A percentile compares a stretch with the other conserved stretches of the same genome.
These are phyloP conservation scores for Shargacucullia verbasci DNA, from an alignment of 2,888 invertebrate genomes.

Conservation along the genomic window DNA sequence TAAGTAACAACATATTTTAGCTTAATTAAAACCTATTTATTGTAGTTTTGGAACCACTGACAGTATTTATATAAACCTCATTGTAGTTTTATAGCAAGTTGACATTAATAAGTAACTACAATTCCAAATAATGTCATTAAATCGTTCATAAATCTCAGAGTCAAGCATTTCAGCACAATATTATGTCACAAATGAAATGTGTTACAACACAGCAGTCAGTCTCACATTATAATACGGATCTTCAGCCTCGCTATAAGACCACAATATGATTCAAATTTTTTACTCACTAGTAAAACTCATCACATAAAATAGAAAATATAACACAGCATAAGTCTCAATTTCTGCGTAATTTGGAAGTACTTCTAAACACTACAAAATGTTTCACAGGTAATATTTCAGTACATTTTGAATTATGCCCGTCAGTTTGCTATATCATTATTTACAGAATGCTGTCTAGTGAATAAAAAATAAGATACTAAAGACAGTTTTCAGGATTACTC, in stretches of 20 bases:
- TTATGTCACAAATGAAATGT: conserved; percentile 26
- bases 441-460: conserved; percentile 63
- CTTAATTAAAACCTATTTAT: conserved; percentile 55
- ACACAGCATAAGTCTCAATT: conserved; percentile 7
- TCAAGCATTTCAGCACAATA: conserved; percentile 16
- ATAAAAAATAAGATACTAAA: conserved; percentile 67
- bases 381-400: conserved; percentile 1
- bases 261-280: conserved; percentile 64
- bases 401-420: conserved; percentile 11
- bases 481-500: conserved; percentile 56
- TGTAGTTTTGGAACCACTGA: conserved; percentile 59
- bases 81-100: conserved; percentile 65
- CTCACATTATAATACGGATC: conserved; percentile 61
- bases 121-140: conserved; percentile 21
- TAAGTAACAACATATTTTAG: conserved; percentile 59
- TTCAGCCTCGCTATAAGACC: conserved; percentile 62
- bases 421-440: conserved; percentile 34
- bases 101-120: conserved; percentile 17
- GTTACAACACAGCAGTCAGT: conserved; percentile 55
- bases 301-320: conserved; percentile 27
- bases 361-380: conserved; percentile 14
- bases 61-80: conserved; percentile 47
- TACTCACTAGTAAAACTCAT: conserved; percentile 66
- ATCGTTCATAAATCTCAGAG: conserved; percentile 26
- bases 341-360: conserved; percentile 15